A percentile compares a stretch with the other conserved stretches of the same genome.
Evolutionary conservation across 2,888 invertebrate genomes (phyloP).

Genomic region (Morpho helenor): DNA sequence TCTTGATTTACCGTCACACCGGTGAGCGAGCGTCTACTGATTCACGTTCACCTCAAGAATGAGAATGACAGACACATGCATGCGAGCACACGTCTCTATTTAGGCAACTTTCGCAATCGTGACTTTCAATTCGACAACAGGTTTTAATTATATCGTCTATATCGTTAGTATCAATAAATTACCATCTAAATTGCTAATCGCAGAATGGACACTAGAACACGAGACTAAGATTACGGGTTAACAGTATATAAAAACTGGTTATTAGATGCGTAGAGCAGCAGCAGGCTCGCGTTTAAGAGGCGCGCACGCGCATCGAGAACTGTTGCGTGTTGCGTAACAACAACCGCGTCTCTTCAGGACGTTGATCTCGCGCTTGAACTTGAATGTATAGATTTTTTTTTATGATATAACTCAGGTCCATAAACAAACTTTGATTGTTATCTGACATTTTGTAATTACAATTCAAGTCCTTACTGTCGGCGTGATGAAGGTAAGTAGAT

Average conservation of each 20-base stretch:
- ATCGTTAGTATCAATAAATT: no score
- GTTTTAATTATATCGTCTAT: no score
- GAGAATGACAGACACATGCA: constrained; percentile 37
- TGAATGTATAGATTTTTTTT: constrained; percentile 33
- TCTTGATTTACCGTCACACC: constrained; percentile 67
- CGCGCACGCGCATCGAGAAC: constrained; percentile 44
- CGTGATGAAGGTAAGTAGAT: constrained; percentile 5
- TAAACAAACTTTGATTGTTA: constrained; percentile 7
- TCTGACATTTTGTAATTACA: constrained; percentile 14
- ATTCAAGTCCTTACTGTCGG: constrained; percentile 8
- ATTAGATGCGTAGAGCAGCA: neutral
- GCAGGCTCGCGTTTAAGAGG: constrained; percentile 19
- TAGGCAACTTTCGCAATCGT: constrained; percentile 11
- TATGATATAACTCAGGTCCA: constrained; percentile 7
- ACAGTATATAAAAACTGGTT: neutral
- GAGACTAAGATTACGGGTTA: no score
- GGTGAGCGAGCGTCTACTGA: constrained; percentile 70
- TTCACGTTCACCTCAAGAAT: constrained; percentile 71
- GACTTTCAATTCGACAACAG: neutral
- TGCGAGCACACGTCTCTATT: constrained; percentile 31
- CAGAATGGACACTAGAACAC: no score
- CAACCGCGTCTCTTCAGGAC: constrained; percentile 49
- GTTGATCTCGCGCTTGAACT: constrained; percentile 69
- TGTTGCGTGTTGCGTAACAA: constrained; percentile 51
- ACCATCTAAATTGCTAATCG: no score